A percentile compares a stretch with the other conserved stretches of the same genome.
Conservation (phyloP, 2,113 vertebrate genomes). For the Bettongia penicillata region DNA sequence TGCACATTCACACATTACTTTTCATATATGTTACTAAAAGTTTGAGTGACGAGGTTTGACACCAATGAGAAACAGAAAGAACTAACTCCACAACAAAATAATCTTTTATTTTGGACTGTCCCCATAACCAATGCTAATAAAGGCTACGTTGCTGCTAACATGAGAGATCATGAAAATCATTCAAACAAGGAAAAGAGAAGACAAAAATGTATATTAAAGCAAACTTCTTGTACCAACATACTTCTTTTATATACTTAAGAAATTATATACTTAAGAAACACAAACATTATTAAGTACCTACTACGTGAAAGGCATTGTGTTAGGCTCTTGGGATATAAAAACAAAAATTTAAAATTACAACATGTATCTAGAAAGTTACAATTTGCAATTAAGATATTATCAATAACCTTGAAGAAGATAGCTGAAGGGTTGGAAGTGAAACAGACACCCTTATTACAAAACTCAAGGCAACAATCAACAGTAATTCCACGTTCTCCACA, state of each 20-base stretch:
- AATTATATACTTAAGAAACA: conserved; percentile 30
- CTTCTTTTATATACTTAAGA: conserved; percentile 14
- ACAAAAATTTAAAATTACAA: neutral
- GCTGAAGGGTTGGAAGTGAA: neutral
- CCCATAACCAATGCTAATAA: conserved; percentile 6
- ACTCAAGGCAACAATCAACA: neutral
- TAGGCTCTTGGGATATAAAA: neutral
- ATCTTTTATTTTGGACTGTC: conserved; percentile 17
- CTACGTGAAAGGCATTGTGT: neutral
- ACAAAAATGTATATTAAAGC: neutral
- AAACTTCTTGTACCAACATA: conserved; percentile 29
- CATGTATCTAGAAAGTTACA: neutral
- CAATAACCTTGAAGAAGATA: neutral
- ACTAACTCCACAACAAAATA: conserved; percentile 8
- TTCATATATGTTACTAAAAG: no score
- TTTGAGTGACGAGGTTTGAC: no score
- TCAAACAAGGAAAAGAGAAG: conserved; percentile 48
- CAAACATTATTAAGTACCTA: conserved; percentile 3
- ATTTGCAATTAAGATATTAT: neutral
- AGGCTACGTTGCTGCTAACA: neutral
- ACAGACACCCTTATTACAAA: neutral
- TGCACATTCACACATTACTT: no score
- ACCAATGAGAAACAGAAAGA: no score
- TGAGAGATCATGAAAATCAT: neutral
- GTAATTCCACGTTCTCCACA: neutral